A percentile compares a stretch with the other conserved stretches of the same genome.
These are phyloP conservation scores for Pipistrellus kuhlii DNA, from an alignment of 2,797 vertebrate genomes.

Conservation along the genomic window DNA sequence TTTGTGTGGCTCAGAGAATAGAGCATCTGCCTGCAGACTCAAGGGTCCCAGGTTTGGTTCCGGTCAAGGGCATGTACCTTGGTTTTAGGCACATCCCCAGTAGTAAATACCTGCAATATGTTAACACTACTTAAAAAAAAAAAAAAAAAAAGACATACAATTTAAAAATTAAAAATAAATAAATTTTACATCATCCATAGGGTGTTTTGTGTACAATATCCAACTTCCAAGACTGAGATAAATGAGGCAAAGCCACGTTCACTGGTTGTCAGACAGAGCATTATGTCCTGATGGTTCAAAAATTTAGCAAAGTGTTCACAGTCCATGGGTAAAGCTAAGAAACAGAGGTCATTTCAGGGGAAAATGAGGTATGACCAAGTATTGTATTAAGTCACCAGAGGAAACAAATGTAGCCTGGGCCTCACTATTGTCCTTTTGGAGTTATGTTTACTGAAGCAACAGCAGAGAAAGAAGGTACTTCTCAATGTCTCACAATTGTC, in stretches of 20 bases:
- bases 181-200: neutral
- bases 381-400: neutral
- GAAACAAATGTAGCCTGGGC: no score
- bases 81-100: no score
- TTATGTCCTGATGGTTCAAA: neutral
- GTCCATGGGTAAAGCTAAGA: neutral
- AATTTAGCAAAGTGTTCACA: neutral
- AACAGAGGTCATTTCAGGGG: neutral
- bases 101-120: no score
- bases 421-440: neutral
- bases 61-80: no score
- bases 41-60: no score
- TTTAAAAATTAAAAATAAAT: conserved; percentile 43
- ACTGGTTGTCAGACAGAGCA: neutral
- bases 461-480: neutral
- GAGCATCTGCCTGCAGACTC: no score
- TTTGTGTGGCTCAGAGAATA: no score
- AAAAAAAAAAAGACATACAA: neutral
- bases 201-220: neutral
- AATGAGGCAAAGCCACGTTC: neutral
- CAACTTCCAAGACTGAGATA: neutral
- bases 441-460: neutral
- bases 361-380: neutral
- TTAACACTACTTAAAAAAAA: no score
- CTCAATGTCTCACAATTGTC: neutral